Percentiles rank a stretch among this genome's conserved stretches.
Conservation (phyloP, 1,140 invertebrate species). For the Cotesia glomerata region DNA sequence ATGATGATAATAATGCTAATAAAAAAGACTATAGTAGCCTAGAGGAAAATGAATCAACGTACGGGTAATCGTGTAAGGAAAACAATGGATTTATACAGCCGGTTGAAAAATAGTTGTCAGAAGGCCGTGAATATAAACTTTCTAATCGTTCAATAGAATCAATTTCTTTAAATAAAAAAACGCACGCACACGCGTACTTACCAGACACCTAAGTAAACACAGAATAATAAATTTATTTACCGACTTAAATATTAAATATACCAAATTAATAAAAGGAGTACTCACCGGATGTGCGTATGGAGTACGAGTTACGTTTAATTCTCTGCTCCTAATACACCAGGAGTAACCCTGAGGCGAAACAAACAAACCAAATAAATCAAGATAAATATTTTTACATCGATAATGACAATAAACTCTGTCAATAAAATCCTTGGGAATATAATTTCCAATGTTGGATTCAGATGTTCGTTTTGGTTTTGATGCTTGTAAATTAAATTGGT, state of each 20-base stretch:
- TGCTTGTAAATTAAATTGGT: slow-evolving; percentile 3
- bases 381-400: slow-evolving; percentile 7
- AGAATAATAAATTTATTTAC: background rate
- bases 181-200: too few relatives aligned
- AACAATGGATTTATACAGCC: slow-evolving; percentile 1
- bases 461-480: background rate
- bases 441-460: slow-evolving; percentile 3
- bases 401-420: background rate
- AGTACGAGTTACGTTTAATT: slow-evolving; percentile 56
- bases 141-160: slow-evolving; percentile 23
- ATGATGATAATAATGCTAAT: too few relatives aligned
- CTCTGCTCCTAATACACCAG: slow-evolving; percentile 56
- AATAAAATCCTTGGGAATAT: slow-evolving; percentile 46
- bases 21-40: background rate
- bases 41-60: background rate
- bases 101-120: slow-evolving; percentile 13
- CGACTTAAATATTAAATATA: background rate
- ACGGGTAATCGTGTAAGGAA: background rate
- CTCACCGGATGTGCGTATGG: slow-evolving; percentile 59
- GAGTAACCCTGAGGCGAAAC: too few relatives aligned
- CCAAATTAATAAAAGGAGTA: slow-evolving; percentile 16
- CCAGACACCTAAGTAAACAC: background rate
- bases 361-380: slow-evolving; percentile 8
- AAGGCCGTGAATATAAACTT: slow-evolving; percentile 17
- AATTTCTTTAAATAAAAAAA: background rate